Conservation (phyloP, 2,113 vertebrate genomes). For the Ia io region DNA sequence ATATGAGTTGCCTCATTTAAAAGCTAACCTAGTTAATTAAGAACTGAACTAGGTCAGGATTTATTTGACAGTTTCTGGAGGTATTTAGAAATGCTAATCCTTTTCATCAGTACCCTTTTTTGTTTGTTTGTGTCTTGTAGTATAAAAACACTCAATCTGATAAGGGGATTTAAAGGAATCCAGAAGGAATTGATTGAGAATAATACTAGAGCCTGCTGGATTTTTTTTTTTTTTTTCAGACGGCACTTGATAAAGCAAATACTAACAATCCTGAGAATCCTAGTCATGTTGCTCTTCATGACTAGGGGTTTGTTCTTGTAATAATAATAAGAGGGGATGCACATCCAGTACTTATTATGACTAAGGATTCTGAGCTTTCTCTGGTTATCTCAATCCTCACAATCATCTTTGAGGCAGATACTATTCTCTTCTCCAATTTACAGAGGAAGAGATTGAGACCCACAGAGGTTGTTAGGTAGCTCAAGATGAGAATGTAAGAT, state of each 20-base stretch:
- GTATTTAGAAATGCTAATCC: constrained; percentile 59
- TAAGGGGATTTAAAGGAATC: constrained; percentile 43
- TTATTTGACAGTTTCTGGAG: constrained; percentile 34
- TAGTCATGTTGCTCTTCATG: accelerated
- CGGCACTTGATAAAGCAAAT: background rate
- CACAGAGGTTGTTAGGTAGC: background rate
- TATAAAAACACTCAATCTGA: constrained; percentile 43
- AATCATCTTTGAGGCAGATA: background rate
- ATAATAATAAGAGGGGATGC: no score
- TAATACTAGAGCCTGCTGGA: background rate
- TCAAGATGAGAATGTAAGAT: background rate
- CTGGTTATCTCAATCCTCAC: background rate
- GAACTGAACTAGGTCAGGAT: constrained; percentile 27
- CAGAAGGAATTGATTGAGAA: constrained; percentile 46
- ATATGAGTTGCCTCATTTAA: constrained; percentile 37
- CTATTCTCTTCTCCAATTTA: background rate
- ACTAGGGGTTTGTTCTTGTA: background rate
- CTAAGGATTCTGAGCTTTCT: background rate
- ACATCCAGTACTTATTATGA: accelerated
- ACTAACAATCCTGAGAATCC: background rate
- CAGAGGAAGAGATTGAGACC: background rate
- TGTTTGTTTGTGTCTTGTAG: constrained; percentile 42
- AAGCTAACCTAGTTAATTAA: constrained; percentile 64
- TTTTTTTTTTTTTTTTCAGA: background rate
- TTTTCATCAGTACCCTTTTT: constrained; percentile 48